These are phyloP conservation scores for Leistus spinibarbis DNA, from an alignment of 2,888 invertebrate species.

Conservation along the genomic window DNA sequence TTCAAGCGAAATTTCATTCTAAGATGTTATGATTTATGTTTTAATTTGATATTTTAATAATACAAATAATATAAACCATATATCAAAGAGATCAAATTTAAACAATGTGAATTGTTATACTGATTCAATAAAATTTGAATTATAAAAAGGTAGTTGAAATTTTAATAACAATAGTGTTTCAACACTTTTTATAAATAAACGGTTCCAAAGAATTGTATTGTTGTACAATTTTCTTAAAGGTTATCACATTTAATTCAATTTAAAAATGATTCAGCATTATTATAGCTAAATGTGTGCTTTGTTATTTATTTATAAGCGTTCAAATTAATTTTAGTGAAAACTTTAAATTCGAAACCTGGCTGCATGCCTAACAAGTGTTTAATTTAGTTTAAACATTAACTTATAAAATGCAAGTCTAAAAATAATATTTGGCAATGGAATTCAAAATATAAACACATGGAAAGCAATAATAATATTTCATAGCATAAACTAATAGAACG, in stretches of 20 bases:
- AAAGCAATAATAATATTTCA: background rate
- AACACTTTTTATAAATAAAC: background rate
- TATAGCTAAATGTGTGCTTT: background rate
- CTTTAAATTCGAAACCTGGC: background rate
- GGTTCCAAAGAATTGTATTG: too few relatives aligned
- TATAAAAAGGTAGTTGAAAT: background rate
- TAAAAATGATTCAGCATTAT: too few relatives aligned
- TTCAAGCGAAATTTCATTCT: too few relatives aligned
- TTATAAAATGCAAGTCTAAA: slow-evolving; percentile 1
- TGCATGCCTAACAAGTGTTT: background rate
- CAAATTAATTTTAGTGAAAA: background rate
- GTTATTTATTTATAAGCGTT: background rate
- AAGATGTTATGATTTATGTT: too few relatives aligned
- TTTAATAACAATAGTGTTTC: background rate
- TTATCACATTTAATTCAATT: too few relatives aligned
- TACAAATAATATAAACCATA: background rate
- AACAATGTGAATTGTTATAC: too few relatives aligned
- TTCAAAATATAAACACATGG: background rate
- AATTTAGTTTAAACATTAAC: slow-evolving; percentile 1
- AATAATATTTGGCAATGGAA: background rate
- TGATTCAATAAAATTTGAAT: too few relatives aligned
- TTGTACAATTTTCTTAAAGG: background rate
- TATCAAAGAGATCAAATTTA: background rate
- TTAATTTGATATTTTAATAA: too few relatives aligned
- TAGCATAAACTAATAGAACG: background rate